A percentile compares a stretch with the other conserved stretches of the same genome.
Conservation (phyloP, 2,797 vertebrate genomes). For the Ptychobarbus kaznakovi region DNA sequence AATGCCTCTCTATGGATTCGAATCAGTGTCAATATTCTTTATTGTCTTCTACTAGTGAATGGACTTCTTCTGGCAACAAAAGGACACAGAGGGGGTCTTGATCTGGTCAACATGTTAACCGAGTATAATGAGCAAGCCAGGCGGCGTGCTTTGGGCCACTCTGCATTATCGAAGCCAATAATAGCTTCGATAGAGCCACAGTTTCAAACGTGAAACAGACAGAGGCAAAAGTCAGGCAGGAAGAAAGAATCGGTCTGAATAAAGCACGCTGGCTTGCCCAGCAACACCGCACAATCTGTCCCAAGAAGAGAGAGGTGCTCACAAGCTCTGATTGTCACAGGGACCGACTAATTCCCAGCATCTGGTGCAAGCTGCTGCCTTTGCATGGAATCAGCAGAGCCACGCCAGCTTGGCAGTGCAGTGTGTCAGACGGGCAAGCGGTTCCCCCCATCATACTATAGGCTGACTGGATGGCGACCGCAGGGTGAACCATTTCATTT, state of each 20-base stretch:
- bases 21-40: slow-evolving; percentile 47
- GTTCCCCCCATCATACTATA: slow-evolving; percentile 75
- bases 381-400: slow-evolving; percentile 67
- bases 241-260: slow-evolving; percentile 36
- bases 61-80: slow-evolving; percentile 57
- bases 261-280: slow-evolving; percentile 44
- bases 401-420: slow-evolving; percentile 69
- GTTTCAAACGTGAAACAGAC: slow-evolving; percentile 27
- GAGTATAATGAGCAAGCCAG: slow-evolving; percentile 58
- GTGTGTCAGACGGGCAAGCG: slow-evolving; percentile 72
- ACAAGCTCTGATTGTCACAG: slow-evolving; percentile 67
- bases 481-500: slow-evolving; percentile 76
- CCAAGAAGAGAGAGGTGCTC: slow-evolving; percentile 70
- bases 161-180: slow-evolving; percentile 56
- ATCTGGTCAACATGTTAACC: slow-evolving; percentile 64
- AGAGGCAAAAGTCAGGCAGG: slow-evolving; percentile 39
- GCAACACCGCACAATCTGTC: slow-evolving; percentile 69
- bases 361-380: slow-evolving; percentile 78
- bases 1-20: slow-evolving; percentile 31
- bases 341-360: slow-evolving; percentile 78
- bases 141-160: slow-evolving; percentile 57
- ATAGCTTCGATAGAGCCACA: slow-evolving; percentile 40
- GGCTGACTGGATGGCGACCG: slow-evolving; percentile 69
- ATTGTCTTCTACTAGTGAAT: slow-evolving; percentile 58
- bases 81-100: slow-evolving; percentile 62